Conservation (phyloP, 2,888 invertebrate genomes). For the Rhorus exstirpatorius region DNA sequence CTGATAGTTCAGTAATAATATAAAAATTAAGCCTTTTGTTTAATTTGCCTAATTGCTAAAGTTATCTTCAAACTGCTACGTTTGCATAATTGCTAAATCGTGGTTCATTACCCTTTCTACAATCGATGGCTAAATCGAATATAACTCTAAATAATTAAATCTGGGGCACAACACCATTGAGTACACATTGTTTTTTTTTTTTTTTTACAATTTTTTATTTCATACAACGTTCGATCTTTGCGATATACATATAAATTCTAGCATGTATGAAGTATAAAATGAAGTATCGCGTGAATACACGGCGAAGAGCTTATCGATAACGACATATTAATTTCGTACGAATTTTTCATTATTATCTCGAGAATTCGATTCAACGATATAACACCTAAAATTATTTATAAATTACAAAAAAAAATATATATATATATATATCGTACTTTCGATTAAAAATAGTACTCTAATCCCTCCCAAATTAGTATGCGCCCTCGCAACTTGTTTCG, state of each 20-base stretch:
- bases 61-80: too few relatives aligned
- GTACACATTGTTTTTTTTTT: too few relatives aligned
- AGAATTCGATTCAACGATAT: conserved; percentile 31
- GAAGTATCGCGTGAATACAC: conserved; percentile 19
- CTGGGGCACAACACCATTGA: too few relatives aligned
- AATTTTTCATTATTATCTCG: conserved; percentile 1
- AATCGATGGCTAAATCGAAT: too few relatives aligned
- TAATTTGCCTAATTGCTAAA: too few relatives aligned
- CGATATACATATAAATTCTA: conserved; percentile 43
- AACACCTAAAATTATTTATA: conserved; percentile 46
- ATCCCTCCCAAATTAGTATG: conserved; percentile 25
- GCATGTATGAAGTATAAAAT: conserved; percentile 57
- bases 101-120: too few relatives aligned
- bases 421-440: conserved; percentile 17
- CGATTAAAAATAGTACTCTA: conserved; percentile 45
- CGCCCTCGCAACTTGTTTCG: background rate
- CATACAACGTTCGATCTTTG: conserved; percentile 41
- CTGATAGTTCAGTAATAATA: too few relatives aligned
- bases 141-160: too few relatives aligned
- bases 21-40: too few relatives aligned
- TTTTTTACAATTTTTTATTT: too few relatives aligned
- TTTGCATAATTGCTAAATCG: too few relatives aligned
- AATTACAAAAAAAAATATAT: conserved; percentile 30
- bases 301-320: background rate
- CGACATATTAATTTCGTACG: background rate